Percentiles rank a stretch among this genome's conserved stretches.
Evolutionary conservation across 1,140 invertebrate genomes (phyloP).

Genomic region (Drosophila persimilis): DNA sequence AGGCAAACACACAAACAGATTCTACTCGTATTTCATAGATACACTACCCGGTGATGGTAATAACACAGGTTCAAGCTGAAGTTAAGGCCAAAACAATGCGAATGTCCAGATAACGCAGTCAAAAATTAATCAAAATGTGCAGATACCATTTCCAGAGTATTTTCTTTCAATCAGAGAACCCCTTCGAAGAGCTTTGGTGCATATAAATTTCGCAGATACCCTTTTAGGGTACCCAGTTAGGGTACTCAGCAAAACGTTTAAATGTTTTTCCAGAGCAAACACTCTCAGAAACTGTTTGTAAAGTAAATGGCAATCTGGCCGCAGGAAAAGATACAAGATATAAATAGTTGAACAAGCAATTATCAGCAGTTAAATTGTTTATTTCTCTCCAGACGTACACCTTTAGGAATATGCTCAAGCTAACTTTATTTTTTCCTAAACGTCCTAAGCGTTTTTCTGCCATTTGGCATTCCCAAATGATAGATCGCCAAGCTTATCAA

Average conservation of each 20-base stretch:
- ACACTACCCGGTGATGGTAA: constrained; percentile 35
- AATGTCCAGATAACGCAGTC: constrained; percentile 50
- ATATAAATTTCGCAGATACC: too few relatives aligned
- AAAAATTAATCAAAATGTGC: constrained; percentile 24
- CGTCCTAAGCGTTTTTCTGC: too few relatives aligned
- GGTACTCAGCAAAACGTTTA: not conserved
- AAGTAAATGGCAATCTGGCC: constrained; percentile 34
- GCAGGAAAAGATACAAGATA: constrained; percentile 36
- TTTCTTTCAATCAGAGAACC: too few relatives aligned
- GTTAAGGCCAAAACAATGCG: constrained; percentile 15
- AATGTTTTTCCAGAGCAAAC: constrained; percentile 30
- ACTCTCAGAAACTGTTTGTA: constrained; percentile 26
- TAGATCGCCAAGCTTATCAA: constrained; percentile 39
- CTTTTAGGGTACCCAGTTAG: not conserved
- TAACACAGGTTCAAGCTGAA: constrained; percentile 1
- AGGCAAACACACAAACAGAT: constrained; percentile 17
- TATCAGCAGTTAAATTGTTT: constrained; percentile 14
- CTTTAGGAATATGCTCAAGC: constrained; percentile 4
- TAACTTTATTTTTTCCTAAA: not conserved
- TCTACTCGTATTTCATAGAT: constrained; percentile 5
- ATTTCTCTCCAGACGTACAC: not conserved
- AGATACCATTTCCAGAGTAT: not conserved
- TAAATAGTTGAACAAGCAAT: constrained; percentile 45
- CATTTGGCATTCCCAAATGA: constrained; percentile 5
- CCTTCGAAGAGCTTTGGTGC: too few relatives aligned